These are phyloP conservation scores for Apodemus agrarius DNA, from an alignment of 2,797 vertebrate species.

Conservation along the genomic window DNA sequence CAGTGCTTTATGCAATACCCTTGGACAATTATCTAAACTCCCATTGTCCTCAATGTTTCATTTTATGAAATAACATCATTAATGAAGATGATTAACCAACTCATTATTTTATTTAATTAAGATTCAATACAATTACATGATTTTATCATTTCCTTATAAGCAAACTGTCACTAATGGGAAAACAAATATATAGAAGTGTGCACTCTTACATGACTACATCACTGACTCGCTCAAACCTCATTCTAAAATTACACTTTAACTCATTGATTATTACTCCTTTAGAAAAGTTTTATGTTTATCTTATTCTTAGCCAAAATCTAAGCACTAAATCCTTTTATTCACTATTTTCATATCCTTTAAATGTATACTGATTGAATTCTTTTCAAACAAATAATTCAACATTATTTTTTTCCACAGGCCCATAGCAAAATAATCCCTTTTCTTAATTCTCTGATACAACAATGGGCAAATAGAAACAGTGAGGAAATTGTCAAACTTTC, in stretches of 20 bases:
- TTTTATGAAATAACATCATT: not conserved
- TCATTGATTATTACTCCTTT: not conserved
- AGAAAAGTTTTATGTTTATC: not conserved
- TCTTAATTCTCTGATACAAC: not conserved
- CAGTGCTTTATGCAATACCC: not conserved
- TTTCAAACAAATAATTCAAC: not conserved
- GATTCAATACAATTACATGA: not conserved
- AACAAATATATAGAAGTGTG: not conserved
- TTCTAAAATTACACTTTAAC: not conserved
- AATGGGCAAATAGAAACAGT: not conserved
- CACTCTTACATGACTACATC: accelerated
- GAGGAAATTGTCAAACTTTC: not conserved
- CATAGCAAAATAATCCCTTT: not conserved
- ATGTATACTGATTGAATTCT: not conserved
- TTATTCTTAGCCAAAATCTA: constrained; percentile 15
- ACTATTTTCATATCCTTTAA: not conserved
- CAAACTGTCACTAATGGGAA: not conserved
- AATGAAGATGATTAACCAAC: not conserved
- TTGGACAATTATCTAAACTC: not conserved
- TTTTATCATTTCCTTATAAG: not conserved
- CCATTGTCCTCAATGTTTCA: not conserved
- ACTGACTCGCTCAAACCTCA: not conserved
- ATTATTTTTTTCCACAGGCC: not conserved
- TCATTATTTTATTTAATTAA: not conserved
- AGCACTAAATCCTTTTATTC: not conserved